Base-by-base conservation (phyloP, 2,113 vertebrate species). In the Centrocercus urophasianus region DNA sequence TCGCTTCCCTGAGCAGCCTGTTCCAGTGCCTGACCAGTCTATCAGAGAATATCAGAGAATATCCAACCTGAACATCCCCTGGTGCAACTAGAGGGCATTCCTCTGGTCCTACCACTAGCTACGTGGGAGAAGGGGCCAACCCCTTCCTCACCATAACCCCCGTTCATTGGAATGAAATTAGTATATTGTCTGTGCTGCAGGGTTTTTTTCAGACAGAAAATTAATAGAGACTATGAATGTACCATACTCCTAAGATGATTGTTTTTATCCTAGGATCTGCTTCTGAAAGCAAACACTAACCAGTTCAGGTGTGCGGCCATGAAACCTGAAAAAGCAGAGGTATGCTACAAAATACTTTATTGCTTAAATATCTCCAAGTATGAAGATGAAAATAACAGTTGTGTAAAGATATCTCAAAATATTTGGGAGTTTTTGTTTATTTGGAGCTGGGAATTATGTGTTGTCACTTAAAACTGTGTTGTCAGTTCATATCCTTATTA, bases 271-370 rank as follows among this genome's bases (percentile, higher is more conserved):
- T 76, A 96, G 97, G 98, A 98, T 89, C 96, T 97, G 30, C 95
- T 99, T 69, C 93, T 97, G 75, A 97, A 98, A 92, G 98, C 98
- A 74, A 98, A 98, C 69, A 78, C 83, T 83, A 94, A 96, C 59
- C 97, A 80, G 54, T 98, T 98, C 83, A 96, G 85, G 42, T 98
- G 98, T 97, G 98, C 96, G 78, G 96, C 96, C 40, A 59, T 95
- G 59, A 98, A 98, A 88, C 96, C 97, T 75, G 96, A 98, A 67
- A 96, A 97, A 97, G 48, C 72, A 97, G 96, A 87, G 95, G 96
- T 97, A 94, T 54, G 79, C 59, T 71, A 66, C 28, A 66, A 91
- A 89, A 84, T 27, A 57, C 6, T 40, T 48, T 19, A 36, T 65
- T 81, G n/a, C 34, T 3, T 20, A 60, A 86, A 93, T 91, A 45